phyloP scores from a whole-genome alignment of 2,888 invertebrate species.

The Cryptocephalus primarius region DNA sequence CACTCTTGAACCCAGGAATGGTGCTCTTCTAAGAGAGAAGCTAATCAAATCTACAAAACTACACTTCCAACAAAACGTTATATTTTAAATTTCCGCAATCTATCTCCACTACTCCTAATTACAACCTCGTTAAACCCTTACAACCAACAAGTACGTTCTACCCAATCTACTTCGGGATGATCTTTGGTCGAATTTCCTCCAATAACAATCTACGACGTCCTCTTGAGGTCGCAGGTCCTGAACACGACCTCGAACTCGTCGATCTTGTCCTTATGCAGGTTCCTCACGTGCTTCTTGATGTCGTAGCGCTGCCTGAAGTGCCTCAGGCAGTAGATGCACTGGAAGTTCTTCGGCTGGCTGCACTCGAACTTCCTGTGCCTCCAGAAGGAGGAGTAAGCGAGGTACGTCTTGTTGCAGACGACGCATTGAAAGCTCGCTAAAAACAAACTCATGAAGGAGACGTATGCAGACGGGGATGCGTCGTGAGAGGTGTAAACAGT shows the following conservation, averaged over 20 bases:
- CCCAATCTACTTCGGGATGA: no score
- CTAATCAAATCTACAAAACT: no score
- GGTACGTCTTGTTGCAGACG: conserved; percentile 3
- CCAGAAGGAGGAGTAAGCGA: conserved; percentile 5
- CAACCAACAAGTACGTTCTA: no score
- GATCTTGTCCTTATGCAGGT: conserved; percentile 3
- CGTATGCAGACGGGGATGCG: no score
- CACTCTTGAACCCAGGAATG: no score
- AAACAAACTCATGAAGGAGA: not conserved
- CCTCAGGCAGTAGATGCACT: conserved; percentile 5
- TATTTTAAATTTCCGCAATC: no score
- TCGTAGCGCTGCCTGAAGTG: conserved; percentile 5
- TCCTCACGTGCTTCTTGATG: conserved; percentile 6
- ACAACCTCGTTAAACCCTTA: no score
- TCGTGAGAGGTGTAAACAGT: no score
- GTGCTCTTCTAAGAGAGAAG: no score
- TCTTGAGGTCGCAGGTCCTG: conserved; percentile 1
- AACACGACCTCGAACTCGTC: conserved; percentile 5
- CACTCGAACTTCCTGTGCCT: conserved; percentile 3
- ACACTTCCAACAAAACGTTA: no score
- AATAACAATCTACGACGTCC: not conserved
- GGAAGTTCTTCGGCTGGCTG: conserved; percentile 5
- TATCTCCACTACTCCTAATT: no score
- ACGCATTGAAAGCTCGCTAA: conserved; percentile 1
- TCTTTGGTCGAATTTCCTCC: no score